Conservation (phyloP, 1,140 invertebrate genomes). For the Drosophila ohnishii region DNA sequence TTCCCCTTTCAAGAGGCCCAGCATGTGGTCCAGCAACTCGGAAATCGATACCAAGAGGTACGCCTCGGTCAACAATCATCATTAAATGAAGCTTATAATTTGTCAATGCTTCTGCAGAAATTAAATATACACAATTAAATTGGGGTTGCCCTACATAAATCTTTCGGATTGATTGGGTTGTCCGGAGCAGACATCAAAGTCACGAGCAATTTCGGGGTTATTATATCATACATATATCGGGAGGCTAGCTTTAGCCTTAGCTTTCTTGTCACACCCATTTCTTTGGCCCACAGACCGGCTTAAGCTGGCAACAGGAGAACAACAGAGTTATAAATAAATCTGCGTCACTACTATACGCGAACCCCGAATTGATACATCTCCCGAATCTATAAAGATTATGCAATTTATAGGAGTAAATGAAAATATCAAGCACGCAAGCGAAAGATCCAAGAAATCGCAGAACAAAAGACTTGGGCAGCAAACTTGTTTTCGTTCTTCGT, state of each 20-base stretch:
- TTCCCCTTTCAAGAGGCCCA: slow-evolving; percentile 22
- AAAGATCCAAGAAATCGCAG: slow-evolving; percentile 4
- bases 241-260: slow-evolving; percentile 8
- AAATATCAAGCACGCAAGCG: slow-evolving; percentile 69
- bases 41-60: slow-evolving; percentile 10
- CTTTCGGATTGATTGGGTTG: slow-evolving; percentile 22
- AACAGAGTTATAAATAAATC: slow-evolving; percentile 67
- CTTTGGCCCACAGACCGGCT: slow-evolving; percentile 42
- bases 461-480: slow-evolving; percentile 36
- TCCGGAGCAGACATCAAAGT: slow-evolving; percentile 6
- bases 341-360: slow-evolving; percentile 50
- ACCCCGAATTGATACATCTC: slow-evolving; percentile 49
- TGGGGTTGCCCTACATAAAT: slow-evolving; percentile 30
- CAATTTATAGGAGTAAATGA: slow-evolving; percentile 72
- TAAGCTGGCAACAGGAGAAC: slow-evolving; percentile 26
- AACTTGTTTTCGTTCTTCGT: slow-evolving; percentile 64
- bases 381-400: slow-evolving; percentile 62
- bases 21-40: slow-evolving; percentile 22
- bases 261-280: slow-evolving; percentile 52
- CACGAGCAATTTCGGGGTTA: slow-evolving; percentile 21
- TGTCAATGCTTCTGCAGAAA: slow-evolving; percentile 42
- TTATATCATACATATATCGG: slow-evolving; percentile 20
- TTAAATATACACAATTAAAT: slow-evolving; percentile 11
- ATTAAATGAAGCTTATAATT: slow-evolving; percentile 31
- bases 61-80: slow-evolving; percentile 3